These are phyloP conservation scores for Ctena decussata DNA, from an alignment of 2,888 invertebrate species.

Conservation along the genomic window DNA sequence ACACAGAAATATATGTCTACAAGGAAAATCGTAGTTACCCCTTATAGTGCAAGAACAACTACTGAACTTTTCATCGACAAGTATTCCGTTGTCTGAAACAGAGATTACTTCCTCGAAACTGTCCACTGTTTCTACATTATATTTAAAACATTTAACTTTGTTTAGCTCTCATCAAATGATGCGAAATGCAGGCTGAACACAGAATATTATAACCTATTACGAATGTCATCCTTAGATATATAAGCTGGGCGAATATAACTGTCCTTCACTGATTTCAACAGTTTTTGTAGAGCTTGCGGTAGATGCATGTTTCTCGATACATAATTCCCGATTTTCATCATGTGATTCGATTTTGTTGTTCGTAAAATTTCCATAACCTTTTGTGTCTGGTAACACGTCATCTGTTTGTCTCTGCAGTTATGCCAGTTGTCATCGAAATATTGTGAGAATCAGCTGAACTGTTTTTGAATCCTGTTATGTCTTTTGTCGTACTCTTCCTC, in stretches of 20 bases:
- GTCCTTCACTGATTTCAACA: neutral
- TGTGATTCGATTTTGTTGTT: neutral
- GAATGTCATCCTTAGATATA: neutral
- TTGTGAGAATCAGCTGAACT: neutral
- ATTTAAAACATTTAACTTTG: neutral
- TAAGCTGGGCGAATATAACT: neutral
- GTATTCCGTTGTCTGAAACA: neutral
- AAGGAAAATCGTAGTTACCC: neutral
- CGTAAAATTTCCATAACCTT: neutral
- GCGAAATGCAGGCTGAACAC: neutral
- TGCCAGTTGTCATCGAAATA: neutral
- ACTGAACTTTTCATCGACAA: neutral
- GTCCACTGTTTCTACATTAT: neutral
- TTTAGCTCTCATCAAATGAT: neutral
- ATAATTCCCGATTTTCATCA: neutral
- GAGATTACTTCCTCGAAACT: neutral
- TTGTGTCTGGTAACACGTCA: neutral
- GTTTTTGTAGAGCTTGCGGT: neutral
- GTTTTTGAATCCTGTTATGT: neutral
- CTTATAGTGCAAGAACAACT: neutral
- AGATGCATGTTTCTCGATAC: neutral
- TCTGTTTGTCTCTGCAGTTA: neutral
- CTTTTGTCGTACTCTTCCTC: neutral
- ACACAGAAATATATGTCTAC: neutral
- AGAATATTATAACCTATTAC: neutral